A percentile compares a stretch with the other conserved stretches of the same genome.
phyloP scores from a whole-genome alignment of 2,888 invertebrate genomes.

The Parasteatoda lunata region DNA sequence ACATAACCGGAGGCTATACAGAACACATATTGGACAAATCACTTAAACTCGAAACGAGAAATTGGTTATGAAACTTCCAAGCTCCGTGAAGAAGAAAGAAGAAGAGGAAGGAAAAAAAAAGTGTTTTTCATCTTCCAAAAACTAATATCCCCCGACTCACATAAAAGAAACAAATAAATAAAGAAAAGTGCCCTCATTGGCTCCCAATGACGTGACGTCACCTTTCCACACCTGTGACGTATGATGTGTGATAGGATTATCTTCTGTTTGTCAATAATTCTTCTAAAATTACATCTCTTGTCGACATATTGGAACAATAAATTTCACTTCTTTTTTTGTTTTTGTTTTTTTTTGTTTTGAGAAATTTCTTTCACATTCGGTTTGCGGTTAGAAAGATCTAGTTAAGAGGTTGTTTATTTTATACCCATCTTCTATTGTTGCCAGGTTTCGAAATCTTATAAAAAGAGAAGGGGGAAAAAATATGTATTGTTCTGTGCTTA shows the following conservation, averaged over 20 bases:
- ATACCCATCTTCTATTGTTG: neutral
- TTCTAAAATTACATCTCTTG: slow-evolving; percentile 58
- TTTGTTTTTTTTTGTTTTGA: neutral
- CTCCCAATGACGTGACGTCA: slow-evolving; percentile 49
- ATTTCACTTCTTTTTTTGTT: slow-evolving; percentile 13
- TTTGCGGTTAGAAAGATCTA: neutral
- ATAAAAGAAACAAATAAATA: slow-evolving; percentile 43
- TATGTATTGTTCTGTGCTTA: too few species aligned
- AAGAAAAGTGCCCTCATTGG: slow-evolving; percentile 28
- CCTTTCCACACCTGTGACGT: slow-evolving; percentile 34
- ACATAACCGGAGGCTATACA: slow-evolving; percentile 22
- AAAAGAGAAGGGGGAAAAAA: too few species aligned
- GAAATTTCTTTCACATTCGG: neutral
- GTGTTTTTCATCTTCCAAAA: slow-evolving; percentile 44
- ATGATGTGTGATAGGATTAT: slow-evolving; percentile 53
- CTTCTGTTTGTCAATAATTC: slow-evolving; percentile 53
- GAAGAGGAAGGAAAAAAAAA: slow-evolving; percentile 15
- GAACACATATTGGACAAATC: slow-evolving; percentile 56
- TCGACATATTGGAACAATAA: slow-evolving; percentile 49
- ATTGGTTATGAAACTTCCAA: slow-evolving; percentile 50
- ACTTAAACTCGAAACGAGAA: slow-evolving; percentile 43
- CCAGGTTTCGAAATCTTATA: neutral
- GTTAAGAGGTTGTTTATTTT: neutral
- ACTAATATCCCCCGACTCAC: slow-evolving; percentile 46
- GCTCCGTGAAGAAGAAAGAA: neutral